These are phyloP conservation scores for Trissoscelio sp. DNA, from an alignment of 2,888 invertebrate species.

Conservation along the genomic window DNA sequence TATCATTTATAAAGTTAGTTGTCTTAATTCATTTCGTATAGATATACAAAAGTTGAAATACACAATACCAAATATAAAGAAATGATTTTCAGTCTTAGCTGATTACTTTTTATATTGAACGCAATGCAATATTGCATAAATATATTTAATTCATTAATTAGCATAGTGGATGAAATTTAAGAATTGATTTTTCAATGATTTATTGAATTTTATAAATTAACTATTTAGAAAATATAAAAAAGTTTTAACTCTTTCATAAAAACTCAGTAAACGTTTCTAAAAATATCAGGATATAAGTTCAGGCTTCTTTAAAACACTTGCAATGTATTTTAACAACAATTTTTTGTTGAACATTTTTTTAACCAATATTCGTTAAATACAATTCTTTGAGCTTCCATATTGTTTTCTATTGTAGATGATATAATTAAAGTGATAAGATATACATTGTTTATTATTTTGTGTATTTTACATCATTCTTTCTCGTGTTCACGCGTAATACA, in stretches of 20 bases:
- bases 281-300: background rate
- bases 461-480: slow-evolving; percentile 37
- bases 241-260: background rate
- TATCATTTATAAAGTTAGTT: background rate
- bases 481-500: slow-evolving; percentile 42
- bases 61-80: background rate
- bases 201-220: background rate
- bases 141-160: background rate
- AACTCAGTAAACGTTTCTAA: too few relatives aligned
- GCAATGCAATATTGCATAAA: background rate
- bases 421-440: slow-evolving; percentile 14
- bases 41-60: background rate
- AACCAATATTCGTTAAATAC: slow-evolving; percentile 18
- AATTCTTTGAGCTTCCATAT: slow-evolving; percentile 33
- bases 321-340: too few relatives aligned
- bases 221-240: background rate
- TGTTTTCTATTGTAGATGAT: background rate
- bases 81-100: background rate
- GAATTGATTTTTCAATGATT: too few relatives aligned
- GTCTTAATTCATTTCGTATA: background rate
- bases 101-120: background rate
- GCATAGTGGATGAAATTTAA: background rate
- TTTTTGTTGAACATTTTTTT: background rate
- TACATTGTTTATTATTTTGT: slow-evolving; percentile 23
- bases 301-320: too few relatives aligned